Evolutionary conservation across 2,113 vertebrate genomes (phyloP).

Genomic region (Sitta europaea): DNA sequence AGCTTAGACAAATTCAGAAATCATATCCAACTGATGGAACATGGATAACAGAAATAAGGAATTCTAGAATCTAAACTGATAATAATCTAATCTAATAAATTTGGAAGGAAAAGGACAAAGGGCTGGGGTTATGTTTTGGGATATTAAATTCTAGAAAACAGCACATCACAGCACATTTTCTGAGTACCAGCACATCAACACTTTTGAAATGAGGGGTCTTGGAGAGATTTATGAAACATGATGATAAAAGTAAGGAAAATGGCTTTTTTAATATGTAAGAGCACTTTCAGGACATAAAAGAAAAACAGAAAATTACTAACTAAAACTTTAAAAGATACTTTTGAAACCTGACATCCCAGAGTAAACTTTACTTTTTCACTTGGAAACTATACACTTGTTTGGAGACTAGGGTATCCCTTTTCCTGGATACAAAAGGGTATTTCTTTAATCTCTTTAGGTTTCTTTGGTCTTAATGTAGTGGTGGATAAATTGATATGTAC

Average conservation of each 20-base stretch:
- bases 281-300: neutral
- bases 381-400: neutral
- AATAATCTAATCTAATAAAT: neutral
- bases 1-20: neutral
- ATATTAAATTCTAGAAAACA: neutral
- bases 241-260: neutral
- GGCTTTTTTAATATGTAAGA: neutral
- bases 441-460: conserved; percentile 17
- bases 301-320: neutral
- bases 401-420: neutral
- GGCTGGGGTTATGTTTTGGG: neutral
- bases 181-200: neutral
- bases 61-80: neutral
- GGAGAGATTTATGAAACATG: neutral
- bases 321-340: neutral
- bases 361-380: neutral
- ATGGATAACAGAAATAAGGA: neutral
- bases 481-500: neutral
- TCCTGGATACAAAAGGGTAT: neutral
- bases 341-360: neutral
- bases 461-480: neutral
- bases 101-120: neutral
- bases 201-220: neutral
- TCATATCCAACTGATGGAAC: neutral
- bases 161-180: neutral